Percentiles rank a stretch among this genome's conserved stretches.
These are phyloP conservation scores for Hyposoter didymator DNA, from an alignment of 2,888 invertebrate species.

Conservation along the genomic window DNA sequence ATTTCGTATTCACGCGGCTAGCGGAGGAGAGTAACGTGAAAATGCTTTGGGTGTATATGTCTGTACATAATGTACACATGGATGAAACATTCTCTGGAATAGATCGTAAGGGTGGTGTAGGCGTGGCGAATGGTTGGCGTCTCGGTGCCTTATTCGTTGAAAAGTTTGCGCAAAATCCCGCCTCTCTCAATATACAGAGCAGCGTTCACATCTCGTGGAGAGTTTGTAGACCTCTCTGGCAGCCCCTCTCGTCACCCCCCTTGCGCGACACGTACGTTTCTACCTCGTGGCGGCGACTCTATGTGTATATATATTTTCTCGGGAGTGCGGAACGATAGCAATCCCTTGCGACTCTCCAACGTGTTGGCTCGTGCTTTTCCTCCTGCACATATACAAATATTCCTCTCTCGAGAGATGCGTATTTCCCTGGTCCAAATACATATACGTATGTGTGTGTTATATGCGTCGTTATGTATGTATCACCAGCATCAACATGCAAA, in stretches of 20 bases:
- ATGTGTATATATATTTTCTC: slow-evolving; percentile 39
- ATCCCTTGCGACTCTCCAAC: slow-evolving; percentile 44
- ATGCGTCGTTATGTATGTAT: background rate
- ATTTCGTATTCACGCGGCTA: slow-evolving; percentile 72
- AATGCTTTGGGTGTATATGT: slow-evolving; percentile 30
- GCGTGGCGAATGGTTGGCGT: slow-evolving; percentile 82
- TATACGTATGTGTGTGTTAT: background rate
- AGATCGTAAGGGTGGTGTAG: slow-evolving; percentile 80
- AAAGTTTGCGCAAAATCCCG: slow-evolving; percentile 82
- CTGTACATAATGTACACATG: background rate
- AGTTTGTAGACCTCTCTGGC: slow-evolving; percentile 52
- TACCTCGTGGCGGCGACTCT: slow-evolving; percentile 7
- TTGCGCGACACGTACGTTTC: slow-evolving; percentile 36
- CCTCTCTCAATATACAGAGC: slow-evolving; percentile 70
- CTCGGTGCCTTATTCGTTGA: slow-evolving; percentile 84
- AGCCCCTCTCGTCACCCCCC: slow-evolving; percentile 50
- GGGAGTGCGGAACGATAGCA: slow-evolving; percentile 34
- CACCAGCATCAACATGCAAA: background rate
- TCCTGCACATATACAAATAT: slow-evolving; percentile 35
- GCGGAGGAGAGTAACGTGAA: slow-evolving; percentile 67
- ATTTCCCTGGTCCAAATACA: slow-evolving; percentile 7
- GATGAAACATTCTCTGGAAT: slow-evolving; percentile 46
- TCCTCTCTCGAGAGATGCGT: slow-evolving; percentile 53
- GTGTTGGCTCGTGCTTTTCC: slow-evolving; percentile 28
- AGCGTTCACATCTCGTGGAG: slow-evolving; percentile 57